Conservation (phyloP, 2,797 vertebrate species). For the Intellagama lesueurii region DNA sequence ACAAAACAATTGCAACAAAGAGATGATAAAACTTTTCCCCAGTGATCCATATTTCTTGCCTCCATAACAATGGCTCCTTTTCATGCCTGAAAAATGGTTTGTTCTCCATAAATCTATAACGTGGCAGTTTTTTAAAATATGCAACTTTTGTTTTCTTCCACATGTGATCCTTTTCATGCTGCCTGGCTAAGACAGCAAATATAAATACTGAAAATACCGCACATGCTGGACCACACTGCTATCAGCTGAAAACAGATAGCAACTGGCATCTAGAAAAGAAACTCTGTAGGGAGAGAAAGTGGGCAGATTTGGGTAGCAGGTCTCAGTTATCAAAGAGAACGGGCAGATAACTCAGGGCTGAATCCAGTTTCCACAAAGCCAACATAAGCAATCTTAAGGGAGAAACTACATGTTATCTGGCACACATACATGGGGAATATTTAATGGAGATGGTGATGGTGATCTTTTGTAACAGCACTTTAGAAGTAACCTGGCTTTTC, state of each 20-base stretch:
- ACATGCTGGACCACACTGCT: background rate
- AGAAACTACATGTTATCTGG: background rate
- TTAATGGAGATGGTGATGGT: background rate
- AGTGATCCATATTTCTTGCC: background rate
- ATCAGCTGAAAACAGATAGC: background rate
- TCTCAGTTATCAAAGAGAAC: background rate
- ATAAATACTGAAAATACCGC: background rate
- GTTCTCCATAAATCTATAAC: slow-evolving; percentile 54
- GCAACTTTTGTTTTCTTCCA: slow-evolving; percentile 32
- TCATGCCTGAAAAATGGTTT: slow-evolving; percentile 23
- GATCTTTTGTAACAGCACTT: background rate
- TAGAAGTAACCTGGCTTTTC: background rate
- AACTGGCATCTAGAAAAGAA: background rate
- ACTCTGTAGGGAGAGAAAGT: background rate
- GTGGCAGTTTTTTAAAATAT: slow-evolving; percentile 21
- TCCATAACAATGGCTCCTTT: fast-evolving
- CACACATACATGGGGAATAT: background rate
- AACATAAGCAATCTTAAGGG: background rate
- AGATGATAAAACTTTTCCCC: slow-evolving; percentile 23
- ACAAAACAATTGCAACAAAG: background rate
- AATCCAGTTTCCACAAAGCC: background rate
- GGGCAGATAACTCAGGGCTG: background rate
- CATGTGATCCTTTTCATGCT: slow-evolving; percentile 12
- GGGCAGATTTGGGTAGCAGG: background rate
- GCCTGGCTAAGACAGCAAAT: slow-evolving; percentile 37